phyloP scores from a whole-genome alignment of 35 echinoderm and acorn worm species.

The Strongylocentrotus purpuratus region DNA sequence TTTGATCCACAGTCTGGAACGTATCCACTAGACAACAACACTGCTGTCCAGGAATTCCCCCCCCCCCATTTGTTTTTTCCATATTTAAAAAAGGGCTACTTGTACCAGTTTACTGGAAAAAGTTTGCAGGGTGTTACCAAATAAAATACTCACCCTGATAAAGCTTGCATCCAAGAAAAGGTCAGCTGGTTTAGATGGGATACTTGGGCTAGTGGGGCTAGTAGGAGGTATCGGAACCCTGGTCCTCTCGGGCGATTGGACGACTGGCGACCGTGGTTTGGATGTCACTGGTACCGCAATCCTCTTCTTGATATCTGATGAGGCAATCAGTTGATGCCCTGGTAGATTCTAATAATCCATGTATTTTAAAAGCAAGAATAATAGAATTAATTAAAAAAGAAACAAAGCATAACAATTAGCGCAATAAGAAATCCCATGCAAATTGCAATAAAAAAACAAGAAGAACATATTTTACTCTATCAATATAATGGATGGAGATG shows the following conservation, averaged over 20 bases:
- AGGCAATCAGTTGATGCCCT: conserved; percentile 26
- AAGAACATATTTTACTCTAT: too few relatives aligned
- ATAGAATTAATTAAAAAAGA: neutral
- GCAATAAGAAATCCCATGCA: too few relatives aligned
- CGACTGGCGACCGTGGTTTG: neutral
- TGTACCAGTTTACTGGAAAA: neutral
- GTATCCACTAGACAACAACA: too few relatives aligned
- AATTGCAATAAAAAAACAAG: too few relatives aligned
- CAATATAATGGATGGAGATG: too few relatives aligned
- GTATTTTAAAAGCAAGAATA: too few relatives aligned
- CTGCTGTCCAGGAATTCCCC: too few relatives aligned
- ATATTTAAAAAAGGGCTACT: too few relatives aligned
- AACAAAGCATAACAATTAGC: neutral
- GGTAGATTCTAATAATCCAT: conserved; percentile 22
- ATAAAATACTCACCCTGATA: conserved; percentile 42
- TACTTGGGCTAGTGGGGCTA: neutral
- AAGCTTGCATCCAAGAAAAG: conserved; percentile 48
- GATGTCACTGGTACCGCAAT: neutral
- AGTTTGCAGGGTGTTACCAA: neutral
- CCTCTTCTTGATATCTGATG: conserved; percentile 19
- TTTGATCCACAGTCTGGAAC: too few relatives aligned
- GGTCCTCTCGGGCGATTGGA: conserved; percentile 45
- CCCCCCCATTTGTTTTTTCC: too few relatives aligned
- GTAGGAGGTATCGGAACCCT: conserved; percentile 13
- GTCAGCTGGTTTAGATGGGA: neutral